phyloP scores from a whole-genome alignment of 2,888 invertebrate genomes.

The Eristalinus aeneus region DNA sequence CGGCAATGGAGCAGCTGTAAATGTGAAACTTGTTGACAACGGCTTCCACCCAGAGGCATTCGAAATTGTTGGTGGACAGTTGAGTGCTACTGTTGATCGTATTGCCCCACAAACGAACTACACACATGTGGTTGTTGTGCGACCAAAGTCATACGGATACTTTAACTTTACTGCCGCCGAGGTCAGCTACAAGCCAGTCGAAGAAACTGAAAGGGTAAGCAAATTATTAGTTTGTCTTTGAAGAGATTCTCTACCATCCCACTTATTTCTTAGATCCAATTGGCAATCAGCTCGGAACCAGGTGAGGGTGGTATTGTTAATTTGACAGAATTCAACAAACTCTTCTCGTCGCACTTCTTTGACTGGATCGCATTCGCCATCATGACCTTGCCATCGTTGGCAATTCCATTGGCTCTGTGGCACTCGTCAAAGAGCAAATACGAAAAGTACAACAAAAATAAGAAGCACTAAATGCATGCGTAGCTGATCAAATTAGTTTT shows the following conservation, averaged over 20 bases:
- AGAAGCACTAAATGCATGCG: constrained; percentile 82
- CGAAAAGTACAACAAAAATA: constrained; percentile 88
- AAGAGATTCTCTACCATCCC: neutral
- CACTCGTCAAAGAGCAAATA: constrained; percentile 97
- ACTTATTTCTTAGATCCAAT: constrained; percentile 83
- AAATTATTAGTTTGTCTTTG: neutral
- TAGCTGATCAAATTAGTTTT: constrained; percentile 5
- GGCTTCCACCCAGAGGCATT: constrained; percentile 97
- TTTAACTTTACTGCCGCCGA: constrained; percentile 99
- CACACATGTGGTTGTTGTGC: constrained; percentile 94
- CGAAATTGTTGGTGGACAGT: constrained; percentile 92
- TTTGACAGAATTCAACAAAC: constrained; percentile 95
- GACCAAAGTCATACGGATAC: constrained; percentile 94
- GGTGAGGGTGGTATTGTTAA: constrained; percentile 97
- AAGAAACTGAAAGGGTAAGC: constrained; percentile 88
- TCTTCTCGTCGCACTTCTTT: constrained; percentile 97
- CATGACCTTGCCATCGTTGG: constrained; percentile 96
- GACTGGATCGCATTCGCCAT: constrained; percentile 99
- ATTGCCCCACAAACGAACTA: constrained; percentile 97
- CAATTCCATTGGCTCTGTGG: constrained; percentile 97
- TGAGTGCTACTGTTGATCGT: constrained; percentile 91
- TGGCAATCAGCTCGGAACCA: constrained; percentile 91
- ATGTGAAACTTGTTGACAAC: constrained; percentile 91
- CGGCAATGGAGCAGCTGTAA: constrained; percentile 93
- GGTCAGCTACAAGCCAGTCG: constrained; percentile 92